Base-by-base conservation (phyloP, 2,797 vertebrate genomes). In the Clarias pachynema region DNA sequence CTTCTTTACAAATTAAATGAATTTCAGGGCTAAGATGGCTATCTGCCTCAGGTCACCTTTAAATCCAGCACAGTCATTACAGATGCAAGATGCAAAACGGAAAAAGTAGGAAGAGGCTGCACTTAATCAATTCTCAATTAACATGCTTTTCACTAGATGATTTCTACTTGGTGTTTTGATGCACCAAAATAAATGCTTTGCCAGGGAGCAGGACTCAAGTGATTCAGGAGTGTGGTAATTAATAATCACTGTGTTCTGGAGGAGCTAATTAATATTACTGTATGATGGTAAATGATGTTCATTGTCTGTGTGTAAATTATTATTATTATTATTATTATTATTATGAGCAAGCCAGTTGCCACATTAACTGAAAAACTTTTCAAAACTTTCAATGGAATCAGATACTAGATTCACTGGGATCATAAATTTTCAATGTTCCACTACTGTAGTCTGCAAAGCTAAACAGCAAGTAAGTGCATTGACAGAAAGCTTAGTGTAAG, bases 191-290 rank as follows among this genome's bases (percentile, higher is more conserved):
- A 70, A 91, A 93, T 92, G 91, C 65, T 84, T 89, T 80, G 37
- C 88, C 88, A 88, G 75, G 65, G 68, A 82, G 88, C 85, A 84
- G 91, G 89, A 90, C 90, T 88, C 83, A 93, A 93, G 91, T 92
- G 80, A 90, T 93, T 94, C 94, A 88, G 84, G 81, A 75, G 22
- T 88, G 85, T 90, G 73, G 80, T 90, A 90, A 94, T 95, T 92
- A 94, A 90, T 86, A 60, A 78, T 62, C 31, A n/a, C 10, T 22
- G 57, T 24, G 57, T 60, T 37, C 31, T 34, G 0, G 20, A 37
- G 10, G 22, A 49, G 12, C 2, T 49, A 22, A 34, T 5, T 60
- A 5, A 0, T 78, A 5, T 37, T 37, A 78, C 24, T 59, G 20
- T 7, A 24, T 59, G n/a, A 49, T 53, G 6, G 18, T 56, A 56